A percentile compares a stretch with the other conserved stretches of the same genome.
Evolutionary conservation across 2,113 vertebrate genomes (phyloP).

Genomic region (Embiotoca jacksoni): DNA sequence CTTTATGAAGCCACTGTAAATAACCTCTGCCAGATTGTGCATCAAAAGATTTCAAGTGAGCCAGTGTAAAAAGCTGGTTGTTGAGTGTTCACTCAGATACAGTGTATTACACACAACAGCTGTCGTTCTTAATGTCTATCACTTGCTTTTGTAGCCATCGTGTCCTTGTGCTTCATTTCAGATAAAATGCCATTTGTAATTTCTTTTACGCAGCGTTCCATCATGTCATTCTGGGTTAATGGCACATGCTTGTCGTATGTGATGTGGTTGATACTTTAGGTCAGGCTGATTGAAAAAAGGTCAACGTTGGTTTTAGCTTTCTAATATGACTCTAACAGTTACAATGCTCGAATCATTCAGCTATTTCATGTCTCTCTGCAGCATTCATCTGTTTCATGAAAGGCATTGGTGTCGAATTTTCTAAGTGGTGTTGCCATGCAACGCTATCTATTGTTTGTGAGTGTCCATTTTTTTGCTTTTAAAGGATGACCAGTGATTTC

Average conservation of each 20-base stretch:
- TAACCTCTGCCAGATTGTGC: conserved; percentile 21
- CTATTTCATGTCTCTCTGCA: conserved; percentile 12
- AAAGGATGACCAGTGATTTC: too few species aligned
- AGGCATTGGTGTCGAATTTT: background rate
- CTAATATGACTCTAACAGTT: background rate
- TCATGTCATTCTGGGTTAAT: conserved; percentile 29
- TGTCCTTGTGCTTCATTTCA: conserved; percentile 47
- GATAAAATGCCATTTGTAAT: conserved; percentile 58
- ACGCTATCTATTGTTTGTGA: background rate
- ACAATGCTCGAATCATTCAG: background rate
- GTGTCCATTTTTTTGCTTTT: too few species aligned
- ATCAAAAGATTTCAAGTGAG: conserved; percentile 23
- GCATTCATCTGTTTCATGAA: background rate
- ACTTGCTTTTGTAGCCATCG: conserved; percentile 32
- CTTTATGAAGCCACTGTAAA: conserved; percentile 12
- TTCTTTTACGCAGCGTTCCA: conserved; percentile 38
- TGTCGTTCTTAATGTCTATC: conserved; percentile 33
- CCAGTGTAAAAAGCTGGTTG: conserved; percentile 11
- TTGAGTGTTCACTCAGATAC: conserved; percentile 26
- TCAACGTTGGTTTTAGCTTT: conserved; percentile 21
- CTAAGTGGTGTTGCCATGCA: too few species aligned
- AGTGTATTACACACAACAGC: conserved; percentile 41
- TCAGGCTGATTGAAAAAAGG: conserved; percentile 35
- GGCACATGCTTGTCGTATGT: conserved; percentile 27
- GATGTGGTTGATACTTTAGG: conserved; percentile 35